Conservation (phyloP, 1,140 invertebrate genomes). For the Brachionus manjavacas region DNA sequence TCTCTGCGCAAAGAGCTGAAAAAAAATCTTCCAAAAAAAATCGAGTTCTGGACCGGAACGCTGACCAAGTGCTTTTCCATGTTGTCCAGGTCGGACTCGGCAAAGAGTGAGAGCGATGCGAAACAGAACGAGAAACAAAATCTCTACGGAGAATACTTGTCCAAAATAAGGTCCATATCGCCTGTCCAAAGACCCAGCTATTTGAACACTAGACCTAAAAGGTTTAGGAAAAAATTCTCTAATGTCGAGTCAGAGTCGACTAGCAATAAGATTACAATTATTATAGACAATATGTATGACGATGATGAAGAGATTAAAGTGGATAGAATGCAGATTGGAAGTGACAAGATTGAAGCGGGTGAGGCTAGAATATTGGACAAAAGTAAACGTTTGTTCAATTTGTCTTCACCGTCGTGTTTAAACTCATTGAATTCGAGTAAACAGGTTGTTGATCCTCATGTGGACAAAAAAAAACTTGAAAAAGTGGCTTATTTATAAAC, state of each 20-base stretch:
- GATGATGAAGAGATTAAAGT: background rate
- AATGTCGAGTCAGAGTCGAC: background rate
- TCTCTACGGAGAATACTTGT: background rate
- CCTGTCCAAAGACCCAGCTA: background rate
- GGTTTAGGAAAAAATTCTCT: background rate
- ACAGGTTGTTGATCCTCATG: background rate
- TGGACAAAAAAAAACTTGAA: background rate
- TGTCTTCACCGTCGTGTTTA: conserved; percentile 7
- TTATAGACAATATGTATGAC: conserved; percentile 14
- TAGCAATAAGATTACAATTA: conserved; percentile 2
- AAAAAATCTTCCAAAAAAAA: conserved; percentile 27
- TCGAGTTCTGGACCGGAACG: background rate
- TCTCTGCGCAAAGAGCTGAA: conserved; percentile 26
- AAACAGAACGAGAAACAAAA: background rate
- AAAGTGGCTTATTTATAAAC: conserved; percentile 5
- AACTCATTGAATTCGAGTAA: conserved; percentile 6
- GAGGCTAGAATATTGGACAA: background rate
- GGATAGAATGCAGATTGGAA: background rate
- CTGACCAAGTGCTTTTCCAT: background rate
- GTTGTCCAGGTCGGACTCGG: background rate
- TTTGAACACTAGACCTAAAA: background rate
- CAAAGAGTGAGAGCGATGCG: background rate
- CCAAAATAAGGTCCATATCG: background rate
- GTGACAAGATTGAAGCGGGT: background rate
- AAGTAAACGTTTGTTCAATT: background rate